Evolutionary conservation across 2,888 invertebrate species (phyloP), one percentile per base, ranked within the genome.

Genomic region (Ommatoiulus sabulosus): DNA sequence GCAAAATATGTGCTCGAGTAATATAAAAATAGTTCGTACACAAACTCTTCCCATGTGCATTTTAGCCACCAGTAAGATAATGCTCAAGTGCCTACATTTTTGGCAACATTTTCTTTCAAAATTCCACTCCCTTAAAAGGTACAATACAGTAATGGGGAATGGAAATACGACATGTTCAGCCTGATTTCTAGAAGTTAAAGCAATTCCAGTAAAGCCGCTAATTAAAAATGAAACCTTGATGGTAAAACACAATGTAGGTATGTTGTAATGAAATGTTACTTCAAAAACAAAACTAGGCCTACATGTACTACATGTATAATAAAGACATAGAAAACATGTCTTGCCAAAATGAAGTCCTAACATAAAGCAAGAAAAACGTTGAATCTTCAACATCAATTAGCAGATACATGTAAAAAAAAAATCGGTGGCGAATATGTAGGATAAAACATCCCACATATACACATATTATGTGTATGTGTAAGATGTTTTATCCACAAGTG

Each of bases 1-100:
- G 72, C 72, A 72, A 72, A 72, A 72, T 72, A 72, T 72, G 72
- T 72, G 72, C 72, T 72, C 72, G 5, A 72, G 72, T 20, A 72
- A 72, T 72, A 72, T 72, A 72, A 72, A 72, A 72, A 72, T 72
- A 72, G 72, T 72, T 72, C 24, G 72, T 72, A 72, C 72, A 72
- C 72, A 72, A 72, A 72, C 72, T 72, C 72, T 24, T 72, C 72
- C 72, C 72, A 72, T 24, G 72, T 72, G 24, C 72, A 72, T 72
- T 24, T n/a, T 24, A 10, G 72, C 72, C 72, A 72, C 72, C 72
- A 72, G 72, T 72, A 72, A 72, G 20, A n/a, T 72, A n/a, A 72
- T n/a, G 72, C 24, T 72, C 72, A n/a, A 20, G 72, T 24, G 72
- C 72, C 72, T 72, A 24, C 1, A 72, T 24, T 72, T 63, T 63